Base-by-base conservation (phyloP, 2,113 vertebrate genomes). In the Chaetura pelagica region DNA sequence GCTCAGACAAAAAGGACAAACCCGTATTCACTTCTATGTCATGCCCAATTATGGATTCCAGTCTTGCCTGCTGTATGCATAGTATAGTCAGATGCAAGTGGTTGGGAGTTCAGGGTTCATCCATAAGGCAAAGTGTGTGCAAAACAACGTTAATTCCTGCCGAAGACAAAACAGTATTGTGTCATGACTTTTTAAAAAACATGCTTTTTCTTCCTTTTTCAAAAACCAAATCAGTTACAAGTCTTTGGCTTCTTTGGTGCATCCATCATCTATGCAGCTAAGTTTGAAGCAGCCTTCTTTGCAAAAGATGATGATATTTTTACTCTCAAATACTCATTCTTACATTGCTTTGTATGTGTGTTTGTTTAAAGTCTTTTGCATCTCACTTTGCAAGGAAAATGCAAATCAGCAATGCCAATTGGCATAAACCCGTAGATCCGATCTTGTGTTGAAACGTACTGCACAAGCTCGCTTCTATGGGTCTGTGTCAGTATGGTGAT, bases 391-490 rank as follows among this genome's bases (percentile, higher is more conserved):
- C 48, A 49, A 93, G 68, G 78, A 83, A 93, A 89, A 40, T 61
- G 40, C 59, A 71, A 69, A 84, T 68, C 93, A 93, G 44, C 2
- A 32, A 89, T 98, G 98, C 99, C 99, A 98, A 97, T 98, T 99
- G 99, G 98, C 99, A 99, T 98, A 99, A 99, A 99, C 99, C 99
- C 99, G 99, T 99, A 99, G 99, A 99, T 99, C 99, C 99, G 99
- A 99, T 99, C 99, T 99, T 99, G 99, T 99, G 99, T 98, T 98
- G 97, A 99, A 98, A 98, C 92, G 97, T 94, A 98, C 98, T 97
- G 96, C 99, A 98, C 99, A 99, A 99, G 99, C 98, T 99, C 99
- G 99, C 97, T 98, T 99, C 99, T 99, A 99, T 99, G 99, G 99
- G 99, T 99, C 99, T 99, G 98, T 99, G 99, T 99, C 99, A 98